Conservation (phyloP, 2,888 invertebrate species). For the Drosophila monieri region DNA sequence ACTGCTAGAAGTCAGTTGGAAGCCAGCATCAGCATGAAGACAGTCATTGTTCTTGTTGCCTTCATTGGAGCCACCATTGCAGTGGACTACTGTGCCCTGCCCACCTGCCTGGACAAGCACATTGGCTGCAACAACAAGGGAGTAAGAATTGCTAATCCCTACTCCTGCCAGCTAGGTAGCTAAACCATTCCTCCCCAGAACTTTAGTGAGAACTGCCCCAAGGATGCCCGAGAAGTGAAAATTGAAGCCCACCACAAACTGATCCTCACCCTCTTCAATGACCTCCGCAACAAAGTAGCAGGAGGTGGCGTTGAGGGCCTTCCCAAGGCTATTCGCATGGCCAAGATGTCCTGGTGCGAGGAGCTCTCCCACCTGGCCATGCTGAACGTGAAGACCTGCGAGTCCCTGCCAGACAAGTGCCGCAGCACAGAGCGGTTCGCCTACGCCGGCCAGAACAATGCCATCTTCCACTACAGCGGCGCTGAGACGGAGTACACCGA, state of each 20-base stretch:
- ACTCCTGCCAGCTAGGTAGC: not conserved
- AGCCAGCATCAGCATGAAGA: conserved; percentile 15
- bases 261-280: conserved; percentile 43
- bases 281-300: conserved; percentile 46
- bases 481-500: conserved; percentile 45
- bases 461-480: conserved; percentile 50
- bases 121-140: conserved; percentile 53
- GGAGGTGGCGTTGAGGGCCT: conserved; percentile 31
- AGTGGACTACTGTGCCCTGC: conserved; percentile 47
- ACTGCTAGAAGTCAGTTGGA: conserved; percentile 1
- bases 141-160: conserved; percentile 10
- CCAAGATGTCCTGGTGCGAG: conserved; percentile 55
- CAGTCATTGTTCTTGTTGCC: conserved; percentile 9
- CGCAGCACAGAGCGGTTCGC: conserved; percentile 53
- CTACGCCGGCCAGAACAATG: conserved; percentile 51
- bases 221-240: conserved; percentile 35
- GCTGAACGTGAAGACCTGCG: conserved; percentile 47
- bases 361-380: conserved; percentile 47
- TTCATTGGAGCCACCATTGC: not conserved
- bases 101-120: conserved; percentile 49
- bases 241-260: conserved; percentile 33
- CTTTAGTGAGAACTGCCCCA: conserved; percentile 44
- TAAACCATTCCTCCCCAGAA: conserved; percentile 2
- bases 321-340: conserved; percentile 50
- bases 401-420: conserved; percentile 45